Conservation (phyloP, 1,140 invertebrate genomes). For the Bombus affinis region DNA sequence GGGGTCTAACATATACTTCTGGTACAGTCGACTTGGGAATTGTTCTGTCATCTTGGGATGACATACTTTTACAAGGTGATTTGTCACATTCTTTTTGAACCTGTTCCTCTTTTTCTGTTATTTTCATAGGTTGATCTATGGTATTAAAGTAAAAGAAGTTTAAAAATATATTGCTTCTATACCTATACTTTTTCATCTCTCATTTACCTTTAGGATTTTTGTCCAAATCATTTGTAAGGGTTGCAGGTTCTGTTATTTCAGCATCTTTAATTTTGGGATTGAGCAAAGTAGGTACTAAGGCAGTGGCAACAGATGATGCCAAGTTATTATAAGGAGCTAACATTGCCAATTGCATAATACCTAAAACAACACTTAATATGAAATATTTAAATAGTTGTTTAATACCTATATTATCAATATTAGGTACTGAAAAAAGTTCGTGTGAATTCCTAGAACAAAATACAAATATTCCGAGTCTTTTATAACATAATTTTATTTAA, state of each 20-base stretch:
- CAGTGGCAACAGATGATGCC: constrained; percentile 84
- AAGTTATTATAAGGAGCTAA: constrained; percentile 84
- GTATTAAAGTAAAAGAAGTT: neutral
- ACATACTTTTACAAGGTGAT: constrained; percentile 12
- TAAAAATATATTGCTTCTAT: neutral
- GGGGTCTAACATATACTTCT: constrained; percentile 79
- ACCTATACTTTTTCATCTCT: neutral
- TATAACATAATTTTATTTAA: too few species aligned
- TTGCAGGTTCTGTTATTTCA: constrained; percentile 78
- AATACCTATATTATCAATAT: too few species aligned
- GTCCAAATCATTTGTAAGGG: constrained; percentile 49
- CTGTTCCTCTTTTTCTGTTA: constrained; percentile 4
- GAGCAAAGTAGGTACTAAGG: constrained; percentile 83
- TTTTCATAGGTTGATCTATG: constrained; percentile 18
- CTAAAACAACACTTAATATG: constrained; percentile 70
- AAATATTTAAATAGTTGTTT: neutral
- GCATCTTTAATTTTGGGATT: constrained; percentile 80
- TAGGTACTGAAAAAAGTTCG: too few species aligned
- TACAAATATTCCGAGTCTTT: too few species aligned
- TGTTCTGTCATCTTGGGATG: constrained; percentile 13
- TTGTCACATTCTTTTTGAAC: constrained; percentile 14
- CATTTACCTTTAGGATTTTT: constrained; percentile 10
- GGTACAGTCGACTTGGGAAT: constrained; percentile 73
- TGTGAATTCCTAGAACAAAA: too few species aligned
- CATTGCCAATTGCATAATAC: constrained; percentile 84